A percentile compares a stretch with the other conserved stretches of the same genome.
These are phyloP conservation scores for Amiota mariae DNA, from an alignment of 2,888 invertebrate genomes.

Conservation along the genomic window DNA sequence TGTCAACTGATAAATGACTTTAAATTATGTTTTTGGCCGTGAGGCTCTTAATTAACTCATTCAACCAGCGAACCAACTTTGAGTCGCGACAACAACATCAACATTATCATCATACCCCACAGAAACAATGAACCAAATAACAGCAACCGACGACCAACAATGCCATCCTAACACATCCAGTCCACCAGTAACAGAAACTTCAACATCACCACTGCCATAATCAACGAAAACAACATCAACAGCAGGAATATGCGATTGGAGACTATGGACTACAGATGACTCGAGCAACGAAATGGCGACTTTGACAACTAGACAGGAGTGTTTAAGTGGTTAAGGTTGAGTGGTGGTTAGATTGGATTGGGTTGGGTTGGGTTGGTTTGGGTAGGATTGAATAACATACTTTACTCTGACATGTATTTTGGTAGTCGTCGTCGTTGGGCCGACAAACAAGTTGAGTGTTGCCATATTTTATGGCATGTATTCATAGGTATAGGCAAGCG, in stretches of 20 bases:
- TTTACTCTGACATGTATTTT: conserved; percentile 9
- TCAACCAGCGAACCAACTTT: conserved; percentile 46
- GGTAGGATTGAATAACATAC: background rate
- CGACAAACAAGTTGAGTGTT: conserved; percentile 46
- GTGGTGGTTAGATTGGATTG: background rate
- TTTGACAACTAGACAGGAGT: conserved; percentile 40
- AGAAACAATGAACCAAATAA: background rate
- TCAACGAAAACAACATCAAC: background rate
- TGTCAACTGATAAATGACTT: conserved; percentile 71
- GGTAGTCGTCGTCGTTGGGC: background rate
- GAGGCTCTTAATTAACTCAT: conserved; percentile 71
- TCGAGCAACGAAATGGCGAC: conserved; percentile 31
- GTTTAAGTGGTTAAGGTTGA: background rate
- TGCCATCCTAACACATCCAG: background rate
- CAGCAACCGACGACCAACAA: conserved; percentile 1
- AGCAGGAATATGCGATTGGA: background rate
- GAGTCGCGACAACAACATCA: conserved; percentile 26
- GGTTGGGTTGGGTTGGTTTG: background rate
- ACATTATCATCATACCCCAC: background rate
- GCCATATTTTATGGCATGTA: conserved; percentile 62
- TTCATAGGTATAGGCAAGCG: conserved; percentile 50
- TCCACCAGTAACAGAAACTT: no score
- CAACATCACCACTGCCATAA: no score
- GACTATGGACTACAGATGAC: background rate
- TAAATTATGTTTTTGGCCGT: conserved; percentile 70